phyloP scores from a whole-genome alignment of 2,888 invertebrate species.

The Aporophyla lueneburgensis region DNA sequence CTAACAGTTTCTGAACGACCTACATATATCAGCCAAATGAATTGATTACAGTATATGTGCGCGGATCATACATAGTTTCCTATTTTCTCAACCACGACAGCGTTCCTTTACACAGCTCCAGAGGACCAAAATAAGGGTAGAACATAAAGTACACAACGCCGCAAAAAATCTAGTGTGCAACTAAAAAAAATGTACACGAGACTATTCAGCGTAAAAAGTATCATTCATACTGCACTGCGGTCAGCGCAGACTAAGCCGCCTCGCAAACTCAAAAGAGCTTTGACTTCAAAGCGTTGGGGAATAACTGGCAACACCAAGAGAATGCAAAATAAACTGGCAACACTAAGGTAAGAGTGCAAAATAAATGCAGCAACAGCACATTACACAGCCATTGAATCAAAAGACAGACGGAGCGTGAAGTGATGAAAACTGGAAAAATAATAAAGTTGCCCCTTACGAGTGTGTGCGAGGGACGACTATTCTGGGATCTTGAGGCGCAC shows the following conservation, averaged over 20 bases:
- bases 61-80: slow-evolving; percentile 6
- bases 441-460: slow-evolving; percentile 80
- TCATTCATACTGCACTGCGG: slow-evolving; percentile 84
- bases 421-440: slow-evolving; percentile 89
- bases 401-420: slow-evolving; percentile 89
- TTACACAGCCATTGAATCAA: slow-evolving; percentile 90
- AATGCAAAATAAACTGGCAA: slow-evolving; percentile 86
- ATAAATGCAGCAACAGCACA: slow-evolving; percentile 89
- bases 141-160: slow-evolving; percentile 57
- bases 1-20: slow-evolving; percentile 14
- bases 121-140: slow-evolving; percentile 59
- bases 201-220: slow-evolving; percentile 84
- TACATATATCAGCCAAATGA: slow-evolving; percentile 9
- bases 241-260: slow-evolving; percentile 82
- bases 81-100: slow-evolving; percentile 36
- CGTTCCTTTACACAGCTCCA: slow-evolving; percentile 47
- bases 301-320: slow-evolving; percentile 86
- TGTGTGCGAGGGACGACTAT: slow-evolving; percentile 81
- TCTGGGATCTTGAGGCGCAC: slow-evolving; percentile 80
- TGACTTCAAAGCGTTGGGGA: slow-evolving; percentile 88
- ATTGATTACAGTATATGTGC: neutral
- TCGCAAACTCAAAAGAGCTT: slow-evolving; percentile 87
- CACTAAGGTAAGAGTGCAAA: slow-evolving; percentile 86
- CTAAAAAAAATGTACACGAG: slow-evolving; percentile 72
- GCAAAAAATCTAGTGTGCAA: slow-evolving; percentile 67